Base-by-base conservation (phyloP, 2,113 vertebrate species). In the Phasianus colchicus region DNA sequence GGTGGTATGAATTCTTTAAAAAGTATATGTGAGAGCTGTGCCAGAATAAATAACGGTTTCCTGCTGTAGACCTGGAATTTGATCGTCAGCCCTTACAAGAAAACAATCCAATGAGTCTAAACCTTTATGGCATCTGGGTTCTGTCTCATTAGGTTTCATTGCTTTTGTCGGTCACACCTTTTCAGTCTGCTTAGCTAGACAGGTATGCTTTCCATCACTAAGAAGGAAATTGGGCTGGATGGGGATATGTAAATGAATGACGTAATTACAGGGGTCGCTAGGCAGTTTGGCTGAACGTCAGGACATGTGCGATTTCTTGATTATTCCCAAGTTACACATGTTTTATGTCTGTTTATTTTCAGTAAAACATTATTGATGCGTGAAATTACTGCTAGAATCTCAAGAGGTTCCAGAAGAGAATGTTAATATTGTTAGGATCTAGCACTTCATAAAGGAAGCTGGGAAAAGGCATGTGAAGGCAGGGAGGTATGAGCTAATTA, bases 311-410 rank as follows among this genome's bases (percentile, higher is more conserved):
- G 74, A n/a, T 70, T 92, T 78, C 38, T 91, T 91, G 61, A 86
- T 63, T 74, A 55, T 92, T 90, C 96, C 72, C 93, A 89, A 67
- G 24, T 75, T 94, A 24, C 57, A 72, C 71, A 36, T 64, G 76
- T 79, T 96, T 95, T 94, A 66, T 76, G 70, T 76, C 86, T 94
- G 61, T 95, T 94, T 95, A 42, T 95, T 96, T 89, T 94, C 55
- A 90, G 57, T 78, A 71, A 90, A 94, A 90, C 1, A 40, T 91
- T 88, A 82, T 77, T 95, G 77, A 86, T 65, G 57, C 73, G 74
- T 77, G 88, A 93, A 97, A 95, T 84, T 95, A 54, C 78, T 90
- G 73, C 48, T 79, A 83, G 77, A 74, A 78, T 89, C 88, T 94
- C 72, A 47, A 75, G 94, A 96, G 79, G 71, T 92, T 86, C 72